These are phyloP conservation scores for Teleiodes luculella DNA, from an alignment of 2,888 invertebrate genomes.

Conservation along the genomic window DNA sequence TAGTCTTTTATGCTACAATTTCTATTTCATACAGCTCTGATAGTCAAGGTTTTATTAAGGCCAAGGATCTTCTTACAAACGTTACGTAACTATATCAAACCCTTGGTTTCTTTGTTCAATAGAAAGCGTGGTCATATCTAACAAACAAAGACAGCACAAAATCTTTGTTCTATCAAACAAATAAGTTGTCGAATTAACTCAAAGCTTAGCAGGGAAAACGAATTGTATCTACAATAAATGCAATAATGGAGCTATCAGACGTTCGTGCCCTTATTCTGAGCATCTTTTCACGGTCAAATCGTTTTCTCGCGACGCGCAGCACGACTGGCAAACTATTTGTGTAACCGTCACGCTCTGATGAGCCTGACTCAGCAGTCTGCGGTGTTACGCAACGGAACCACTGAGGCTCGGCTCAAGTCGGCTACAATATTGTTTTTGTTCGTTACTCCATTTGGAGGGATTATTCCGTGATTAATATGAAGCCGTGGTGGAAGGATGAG, in stretches of 20 bases:
- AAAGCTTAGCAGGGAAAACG: too few relatives aligned
- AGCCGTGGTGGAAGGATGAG: constrained; percentile 41
- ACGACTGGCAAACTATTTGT: constrained; percentile 45
- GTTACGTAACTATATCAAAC: background rate
- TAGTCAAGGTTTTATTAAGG: background rate
- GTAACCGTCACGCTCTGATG: constrained; percentile 59
- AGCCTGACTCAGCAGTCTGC: constrained; percentile 24
- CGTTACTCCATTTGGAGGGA: constrained; percentile 51
- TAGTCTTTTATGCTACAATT: background rate
- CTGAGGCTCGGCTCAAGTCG: background rate
- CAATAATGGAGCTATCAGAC: background rate
- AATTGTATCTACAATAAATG: too few relatives aligned
- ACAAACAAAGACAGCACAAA: too few relatives aligned
- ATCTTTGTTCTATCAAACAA: too few relatives aligned
- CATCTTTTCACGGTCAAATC: constrained; percentile 57
- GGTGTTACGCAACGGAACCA: constrained; percentile 11
- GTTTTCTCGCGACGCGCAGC: constrained; percentile 45
- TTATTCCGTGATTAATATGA: constrained; percentile 56
- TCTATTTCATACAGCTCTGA: background rate
- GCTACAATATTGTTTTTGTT: constrained; percentile 17
- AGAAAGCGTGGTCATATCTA: background rate
- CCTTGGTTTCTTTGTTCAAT: background rate
- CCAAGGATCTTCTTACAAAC: too few relatives aligned
- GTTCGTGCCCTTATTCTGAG: constrained; percentile 19
- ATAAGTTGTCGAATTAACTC: too few relatives aligned